phyloP scores from a whole-genome alignment of 2,113 vertebrate genomes.

The Zosterops borbonicus region DNA sequence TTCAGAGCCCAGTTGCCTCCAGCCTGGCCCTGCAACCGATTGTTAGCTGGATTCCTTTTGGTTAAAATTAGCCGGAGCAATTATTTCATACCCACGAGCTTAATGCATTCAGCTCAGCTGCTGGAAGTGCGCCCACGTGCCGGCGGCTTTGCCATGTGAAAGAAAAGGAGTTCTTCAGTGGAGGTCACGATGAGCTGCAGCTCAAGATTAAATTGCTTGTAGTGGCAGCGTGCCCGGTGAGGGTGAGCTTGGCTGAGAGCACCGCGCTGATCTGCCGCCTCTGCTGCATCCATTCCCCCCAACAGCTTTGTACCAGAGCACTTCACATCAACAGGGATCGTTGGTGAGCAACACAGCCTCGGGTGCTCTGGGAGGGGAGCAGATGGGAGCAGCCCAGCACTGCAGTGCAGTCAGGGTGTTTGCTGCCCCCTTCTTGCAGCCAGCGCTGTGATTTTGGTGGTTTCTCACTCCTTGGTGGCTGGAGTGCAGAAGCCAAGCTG shows the following conservation, averaged over 20 bases:
- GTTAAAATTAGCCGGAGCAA: conserved; percentile 60
- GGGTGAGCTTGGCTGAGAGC: neutral
- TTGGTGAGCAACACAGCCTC: neutral
- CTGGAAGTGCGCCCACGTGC: conserved; percentile 34
- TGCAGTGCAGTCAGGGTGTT: rapidly evolving
- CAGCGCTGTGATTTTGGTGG: neutral
- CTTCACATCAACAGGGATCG: neutral
- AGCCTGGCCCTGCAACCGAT: neutral
- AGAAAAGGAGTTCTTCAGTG: conserved; percentile 34
- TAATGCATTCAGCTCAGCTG: neutral
- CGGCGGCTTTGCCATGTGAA: conserved; percentile 1
- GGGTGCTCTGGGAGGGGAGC: neutral
- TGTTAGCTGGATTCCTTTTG: neutral
- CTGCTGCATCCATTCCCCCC: neutral
- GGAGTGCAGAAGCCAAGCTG: neutral
- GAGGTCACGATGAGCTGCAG: conserved; percentile 46
- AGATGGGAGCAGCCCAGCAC: rapidly evolving
- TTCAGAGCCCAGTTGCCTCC: neutral
- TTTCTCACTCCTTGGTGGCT: neutral
- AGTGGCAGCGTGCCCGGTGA: neutral
- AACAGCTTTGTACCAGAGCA: neutral
- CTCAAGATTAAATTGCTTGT: conserved; percentile 55
- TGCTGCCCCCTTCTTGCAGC: neutral
- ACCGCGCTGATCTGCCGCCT: rapidly evolving
- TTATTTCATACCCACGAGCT: conserved; percentile 37